These are phyloP conservation scores for Drosophila parvula DNA, from an alignment of 1,140 invertebrate genomes.

Conservation along the genomic window DNA sequence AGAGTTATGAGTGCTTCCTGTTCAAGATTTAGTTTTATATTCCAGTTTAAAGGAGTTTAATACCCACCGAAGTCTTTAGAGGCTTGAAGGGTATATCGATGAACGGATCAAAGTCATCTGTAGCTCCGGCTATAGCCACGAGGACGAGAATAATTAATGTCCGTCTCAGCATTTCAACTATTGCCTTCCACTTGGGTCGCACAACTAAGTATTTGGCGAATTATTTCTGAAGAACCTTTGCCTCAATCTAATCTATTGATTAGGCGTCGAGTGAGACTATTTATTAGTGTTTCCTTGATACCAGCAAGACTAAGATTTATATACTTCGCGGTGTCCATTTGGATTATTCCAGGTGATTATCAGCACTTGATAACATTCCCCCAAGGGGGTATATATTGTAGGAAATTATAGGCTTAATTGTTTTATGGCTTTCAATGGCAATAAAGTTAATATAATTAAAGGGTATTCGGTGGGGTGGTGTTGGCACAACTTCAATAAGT, in stretches of 20 bases:
- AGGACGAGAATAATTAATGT: constrained; percentile 35
- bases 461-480: neutral
- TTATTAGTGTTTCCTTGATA: constrained; percentile 26
- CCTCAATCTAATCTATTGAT: constrained; percentile 64
- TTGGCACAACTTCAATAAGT: neutral
- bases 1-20: neutral
- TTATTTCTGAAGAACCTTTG: constrained; percentile 10
- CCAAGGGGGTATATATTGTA: constrained; percentile 7
- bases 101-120: constrained; percentile 48
- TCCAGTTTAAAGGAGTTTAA: no score
- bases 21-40: neutral
- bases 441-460: constrained; percentile 11
- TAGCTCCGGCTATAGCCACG: constrained; percentile 13
- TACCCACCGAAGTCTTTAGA: constrained; percentile 63
- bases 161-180: constrained; percentile 43
- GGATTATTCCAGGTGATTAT: constrained; percentile 26
- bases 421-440: constrained; percentile 15
- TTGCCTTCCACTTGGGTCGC: constrained; percentile 1
- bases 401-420: constrained; percentile 23
- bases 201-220: constrained; percentile 33
- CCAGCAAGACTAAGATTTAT: constrained; percentile 46
- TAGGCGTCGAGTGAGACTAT: constrained; percentile 19
- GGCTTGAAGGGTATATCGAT: constrained; percentile 72
- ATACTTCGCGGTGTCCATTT: constrained; percentile 17
- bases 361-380: neutral